These are phyloP conservation scores for Perca fluviatilis DNA, from an alignment of 2,113 vertebrate genomes.

Conservation along the genomic window DNA sequence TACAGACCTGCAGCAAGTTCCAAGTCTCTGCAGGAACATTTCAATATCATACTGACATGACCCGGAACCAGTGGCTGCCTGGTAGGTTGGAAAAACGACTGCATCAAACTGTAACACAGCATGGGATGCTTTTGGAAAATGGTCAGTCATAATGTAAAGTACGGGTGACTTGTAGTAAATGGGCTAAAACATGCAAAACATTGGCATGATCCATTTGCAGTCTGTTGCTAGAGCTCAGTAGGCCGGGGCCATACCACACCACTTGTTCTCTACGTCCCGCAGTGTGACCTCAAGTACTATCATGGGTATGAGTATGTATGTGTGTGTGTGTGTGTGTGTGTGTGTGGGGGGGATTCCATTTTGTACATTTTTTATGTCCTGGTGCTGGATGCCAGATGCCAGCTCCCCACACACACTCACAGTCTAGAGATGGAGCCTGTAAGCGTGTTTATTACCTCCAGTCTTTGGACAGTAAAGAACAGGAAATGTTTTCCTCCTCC, in stretches of 20 bases:
- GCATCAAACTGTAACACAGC: conserved; percentile 24
- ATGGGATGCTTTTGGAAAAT: conserved; percentile 44
- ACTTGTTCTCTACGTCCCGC: conserved; percentile 43
- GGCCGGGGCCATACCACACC: conserved; percentile 10
- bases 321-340: conserved; percentile 13
- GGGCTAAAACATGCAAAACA: conserved; percentile 44
- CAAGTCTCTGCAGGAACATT: conserved; percentile 14
- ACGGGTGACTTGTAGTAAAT: conserved; percentile 50
- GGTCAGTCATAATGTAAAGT: conserved; percentile 30
- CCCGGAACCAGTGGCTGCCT: not conserved
- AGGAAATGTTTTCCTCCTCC: conserved; percentile 74
- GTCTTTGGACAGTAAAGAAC: conserved; percentile 76
- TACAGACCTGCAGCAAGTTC: conserved; percentile 10
- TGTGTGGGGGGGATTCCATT: conserved; percentile 38
- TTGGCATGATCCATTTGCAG: conserved; percentile 39
- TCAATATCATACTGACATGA: conserved; percentile 3
- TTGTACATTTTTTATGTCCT: conserved; percentile 65
- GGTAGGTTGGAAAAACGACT: conserved; percentile 19
- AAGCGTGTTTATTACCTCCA: conserved; percentile 74
- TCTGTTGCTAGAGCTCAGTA: conserved; percentile 22
- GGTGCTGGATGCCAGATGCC: conserved; percentile 74
- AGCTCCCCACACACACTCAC: conserved; percentile 52
- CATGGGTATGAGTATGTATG: not conserved
- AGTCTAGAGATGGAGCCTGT: conserved; percentile 46
- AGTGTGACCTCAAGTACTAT: conserved; percentile 50